Percentiles rank a stretch among this genome's conserved stretches.
These are phyloP conservation scores for Ceratina australensis DNA, from an alignment of 1,140 invertebrate species.

Conservation along the genomic window DNA sequence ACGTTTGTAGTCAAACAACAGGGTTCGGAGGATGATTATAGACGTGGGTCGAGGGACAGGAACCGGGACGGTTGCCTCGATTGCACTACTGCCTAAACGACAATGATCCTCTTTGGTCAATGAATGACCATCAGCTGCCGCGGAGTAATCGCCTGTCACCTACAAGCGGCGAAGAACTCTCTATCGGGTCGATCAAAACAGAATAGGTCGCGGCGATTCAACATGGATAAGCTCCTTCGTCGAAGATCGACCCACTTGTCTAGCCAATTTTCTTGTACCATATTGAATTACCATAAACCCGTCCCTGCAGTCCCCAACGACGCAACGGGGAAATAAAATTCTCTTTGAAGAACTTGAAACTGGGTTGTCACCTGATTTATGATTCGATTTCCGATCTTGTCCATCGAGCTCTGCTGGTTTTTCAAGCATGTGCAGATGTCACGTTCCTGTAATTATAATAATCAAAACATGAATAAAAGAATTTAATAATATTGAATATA, in stretches of 20 bases:
- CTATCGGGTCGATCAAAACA: constrained; percentile 27
- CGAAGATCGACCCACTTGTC: constrained; percentile 29
- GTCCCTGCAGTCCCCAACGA: not conserved
- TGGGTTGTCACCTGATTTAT: constrained; percentile 19
- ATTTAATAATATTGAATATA: no score
- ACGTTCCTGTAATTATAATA: no score
- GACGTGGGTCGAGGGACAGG: constrained; percentile 19
- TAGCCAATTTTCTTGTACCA: constrained; percentile 33
- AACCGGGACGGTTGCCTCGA: constrained; percentile 19
- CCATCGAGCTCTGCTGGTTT: not conserved
- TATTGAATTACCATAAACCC: constrained; percentile 13
- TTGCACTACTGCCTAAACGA: constrained; percentile 55
- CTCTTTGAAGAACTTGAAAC: not conserved
- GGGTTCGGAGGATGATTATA: constrained; percentile 56
- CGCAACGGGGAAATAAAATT: constrained; percentile 19
- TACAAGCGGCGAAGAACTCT: constrained; percentile 52
- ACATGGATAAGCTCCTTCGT: constrained; percentile 19
- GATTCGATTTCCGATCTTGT: constrained; percentile 9
- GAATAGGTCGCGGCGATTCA: constrained; percentile 40
- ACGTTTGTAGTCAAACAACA: constrained; percentile 55
- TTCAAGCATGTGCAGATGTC: no score
- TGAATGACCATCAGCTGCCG: constrained; percentile 54
- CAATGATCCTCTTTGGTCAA: constrained; percentile 60
- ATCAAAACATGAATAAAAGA: no score
- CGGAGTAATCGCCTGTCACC: constrained; percentile 58